Conservation (phyloP, 2,113 vertebrate species). For the Corydoras sp. region DNA sequence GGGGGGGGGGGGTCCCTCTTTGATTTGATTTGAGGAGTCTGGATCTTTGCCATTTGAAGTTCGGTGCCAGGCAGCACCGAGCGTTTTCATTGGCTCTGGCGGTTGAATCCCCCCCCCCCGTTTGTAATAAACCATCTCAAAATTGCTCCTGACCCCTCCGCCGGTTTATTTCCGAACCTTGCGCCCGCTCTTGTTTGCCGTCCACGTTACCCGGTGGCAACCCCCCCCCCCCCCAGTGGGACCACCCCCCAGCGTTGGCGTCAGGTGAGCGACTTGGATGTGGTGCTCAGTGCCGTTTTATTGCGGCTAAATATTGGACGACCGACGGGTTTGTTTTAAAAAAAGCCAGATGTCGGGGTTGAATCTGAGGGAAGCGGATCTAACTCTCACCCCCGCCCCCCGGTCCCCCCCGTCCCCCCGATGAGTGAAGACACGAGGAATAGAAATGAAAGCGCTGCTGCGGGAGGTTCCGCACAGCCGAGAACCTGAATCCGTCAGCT, state of each 20-base stretch:
- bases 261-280: constrained; percentile 28
- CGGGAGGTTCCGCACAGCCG: constrained; percentile 13
- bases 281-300: constrained; percentile 6
- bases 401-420: too few species aligned
- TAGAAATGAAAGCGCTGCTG: constrained; percentile 11
- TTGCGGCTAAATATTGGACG: constrained; percentile 36
- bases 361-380: constrained; percentile 13
- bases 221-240: too few species aligned
- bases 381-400: constrained; percentile 1
- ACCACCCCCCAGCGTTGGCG: too few species aligned
- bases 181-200: constrained; percentile 22
- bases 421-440: constrained; percentile 4
- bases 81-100: constrained; percentile 10
- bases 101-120: constrained; percentile 38
- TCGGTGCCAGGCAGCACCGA: constrained; percentile 31
- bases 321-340: constrained; percentile 22
- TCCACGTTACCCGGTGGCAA: constrained; percentile 8
- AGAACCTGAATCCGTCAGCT: constrained; percentile 8
- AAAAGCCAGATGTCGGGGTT: constrained; percentile 6
- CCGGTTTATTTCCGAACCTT: constrained; percentile 31
- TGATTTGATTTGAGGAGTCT: constrained; percentile 21
- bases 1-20: constrained; percentile 8
- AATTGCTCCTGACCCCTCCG: constrained; percentile 26
- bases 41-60: constrained; percentile 34
- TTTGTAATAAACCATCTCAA: constrained; percentile 31